Conservation (phyloP, 2,888 invertebrate genomes). For the Venustoraphidia nigricollis region DNA sequence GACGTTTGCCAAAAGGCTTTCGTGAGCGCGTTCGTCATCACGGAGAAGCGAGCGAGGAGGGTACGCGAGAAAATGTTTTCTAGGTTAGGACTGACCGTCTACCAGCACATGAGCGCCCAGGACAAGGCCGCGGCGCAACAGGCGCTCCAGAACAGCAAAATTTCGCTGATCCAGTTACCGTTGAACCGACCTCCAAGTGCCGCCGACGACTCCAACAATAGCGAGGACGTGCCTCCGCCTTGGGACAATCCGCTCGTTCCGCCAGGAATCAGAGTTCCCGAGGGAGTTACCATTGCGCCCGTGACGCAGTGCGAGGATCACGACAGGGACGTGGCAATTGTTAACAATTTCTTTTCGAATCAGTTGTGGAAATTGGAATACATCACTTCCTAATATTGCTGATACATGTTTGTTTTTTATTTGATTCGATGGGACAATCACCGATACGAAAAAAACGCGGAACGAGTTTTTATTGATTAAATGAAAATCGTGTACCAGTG, state of each 20-base stretch:
- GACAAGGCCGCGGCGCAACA: conserved; percentile 6
- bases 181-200: conserved; percentile 11
- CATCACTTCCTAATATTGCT: conserved; percentile 24
- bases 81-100: conserved; percentile 27
- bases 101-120: conserved; percentile 24
- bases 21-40: conserved; percentile 36
- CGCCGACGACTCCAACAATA: conserved; percentile 10
- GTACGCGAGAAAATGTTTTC: conserved; percentile 34
- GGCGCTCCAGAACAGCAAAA: conserved; percentile 12
- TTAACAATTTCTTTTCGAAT: conserved; percentile 36
- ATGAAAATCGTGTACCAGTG: too few species aligned
- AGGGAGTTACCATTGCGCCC: conserved; percentile 30
- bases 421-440: too few species aligned
- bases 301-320: conserved; percentile 28
- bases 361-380: conserved; percentile 40
- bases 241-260: conserved; percentile 27
- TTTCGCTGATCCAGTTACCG: conserved; percentile 11
- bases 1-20: conserved; percentile 39
- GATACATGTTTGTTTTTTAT: too few species aligned
- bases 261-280: conserved; percentile 27
- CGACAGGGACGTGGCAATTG: conserved; percentile 32
- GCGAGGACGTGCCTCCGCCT: conserved; percentile 16
- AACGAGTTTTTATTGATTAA: too few species aligned
- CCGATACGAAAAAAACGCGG: too few species aligned
- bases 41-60: conserved; percentile 33